Percentiles rank a stretch among this genome's conserved stretches.
Evolutionary conservation across 2,888 invertebrate genomes (phyloP).

Genomic region (Cryptosula pallasiana): DNA sequence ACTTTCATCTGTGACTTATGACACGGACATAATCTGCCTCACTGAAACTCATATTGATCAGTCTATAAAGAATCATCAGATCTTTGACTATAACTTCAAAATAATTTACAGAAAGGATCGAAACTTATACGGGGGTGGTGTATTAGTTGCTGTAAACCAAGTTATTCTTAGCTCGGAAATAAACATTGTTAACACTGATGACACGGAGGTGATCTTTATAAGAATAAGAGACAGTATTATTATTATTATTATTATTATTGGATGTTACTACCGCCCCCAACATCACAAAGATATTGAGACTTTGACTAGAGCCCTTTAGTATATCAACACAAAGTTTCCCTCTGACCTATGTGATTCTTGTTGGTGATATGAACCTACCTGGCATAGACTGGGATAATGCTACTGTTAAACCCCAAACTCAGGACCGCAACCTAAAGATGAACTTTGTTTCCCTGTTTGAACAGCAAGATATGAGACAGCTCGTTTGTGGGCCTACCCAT

Average conservation of each 20-base stretch:
- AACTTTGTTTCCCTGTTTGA: neutral
- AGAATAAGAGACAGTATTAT: neutral
- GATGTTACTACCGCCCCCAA: slow-evolving; percentile 20
- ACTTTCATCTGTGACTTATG: too few species aligned
- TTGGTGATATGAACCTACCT: slow-evolving; percentile 15
- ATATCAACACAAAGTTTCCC: neutral
- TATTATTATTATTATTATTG: too few species aligned
- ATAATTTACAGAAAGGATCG: too few species aligned
- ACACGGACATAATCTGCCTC: too few species aligned
- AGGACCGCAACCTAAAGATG: neutral
- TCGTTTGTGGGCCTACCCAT: neutral
- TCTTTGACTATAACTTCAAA: too few species aligned
- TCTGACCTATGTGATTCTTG: neutral
- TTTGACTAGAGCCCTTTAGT: neutral
- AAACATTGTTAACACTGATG: neutral
- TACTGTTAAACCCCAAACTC: neutral
- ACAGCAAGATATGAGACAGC: neutral
- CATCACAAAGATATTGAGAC: neutral
- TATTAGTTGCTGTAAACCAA: neutral
- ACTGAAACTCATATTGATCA: too few species aligned
- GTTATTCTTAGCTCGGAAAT: neutral
- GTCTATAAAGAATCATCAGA: too few species aligned
- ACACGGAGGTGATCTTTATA: neutral
- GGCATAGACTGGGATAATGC: neutral
- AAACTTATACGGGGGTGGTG: slow-evolving; percentile 2